phyloP scores from a whole-genome alignment of 2,888 invertebrate species.

The Stictocephala bisonia region DNA sequence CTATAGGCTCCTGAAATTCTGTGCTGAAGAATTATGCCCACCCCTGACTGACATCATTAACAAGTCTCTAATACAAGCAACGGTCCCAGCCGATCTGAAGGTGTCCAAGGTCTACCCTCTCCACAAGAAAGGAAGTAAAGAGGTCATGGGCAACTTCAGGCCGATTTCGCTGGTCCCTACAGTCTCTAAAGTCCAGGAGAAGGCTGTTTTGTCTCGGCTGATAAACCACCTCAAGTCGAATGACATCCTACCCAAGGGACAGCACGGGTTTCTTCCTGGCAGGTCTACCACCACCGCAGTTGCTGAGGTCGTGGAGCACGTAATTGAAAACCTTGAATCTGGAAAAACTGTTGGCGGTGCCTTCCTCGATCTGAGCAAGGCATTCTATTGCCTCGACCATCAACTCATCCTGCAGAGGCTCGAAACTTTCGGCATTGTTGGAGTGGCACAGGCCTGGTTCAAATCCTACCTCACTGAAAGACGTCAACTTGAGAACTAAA shows the following conservation, averaged over 20 bases:
- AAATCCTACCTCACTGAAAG: background rate
- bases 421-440: background rate
- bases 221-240: background rate
- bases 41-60: background rate
- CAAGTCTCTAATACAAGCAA: background rate
- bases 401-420: background rate
- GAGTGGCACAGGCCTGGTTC: background rate
- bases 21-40: background rate
- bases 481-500: background rate
- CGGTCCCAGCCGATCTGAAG: background rate
- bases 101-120: background rate
- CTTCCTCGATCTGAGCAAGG: slow-evolving; percentile 13
- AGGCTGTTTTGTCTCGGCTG: background rate
- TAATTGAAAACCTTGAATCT: background rate
- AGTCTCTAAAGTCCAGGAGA: background rate
- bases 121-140: slow-evolving; percentile 3
- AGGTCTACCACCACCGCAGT: slow-evolving; percentile 16
- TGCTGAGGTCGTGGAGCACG: background rate
- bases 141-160: background rate
- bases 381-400: slow-evolving; percentile 2
- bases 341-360: background rate
- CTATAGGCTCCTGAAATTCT: background rate
- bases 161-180: slow-evolving; percentile 1
- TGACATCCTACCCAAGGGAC: background rate
- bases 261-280: slow-evolving; percentile 8